A percentile compares a stretch with the other conserved stretches of the same genome.
These are phyloP conservation scores for Zeus faber DNA, from an alignment of 2,113 vertebrate species.

Conservation along the genomic window DNA sequence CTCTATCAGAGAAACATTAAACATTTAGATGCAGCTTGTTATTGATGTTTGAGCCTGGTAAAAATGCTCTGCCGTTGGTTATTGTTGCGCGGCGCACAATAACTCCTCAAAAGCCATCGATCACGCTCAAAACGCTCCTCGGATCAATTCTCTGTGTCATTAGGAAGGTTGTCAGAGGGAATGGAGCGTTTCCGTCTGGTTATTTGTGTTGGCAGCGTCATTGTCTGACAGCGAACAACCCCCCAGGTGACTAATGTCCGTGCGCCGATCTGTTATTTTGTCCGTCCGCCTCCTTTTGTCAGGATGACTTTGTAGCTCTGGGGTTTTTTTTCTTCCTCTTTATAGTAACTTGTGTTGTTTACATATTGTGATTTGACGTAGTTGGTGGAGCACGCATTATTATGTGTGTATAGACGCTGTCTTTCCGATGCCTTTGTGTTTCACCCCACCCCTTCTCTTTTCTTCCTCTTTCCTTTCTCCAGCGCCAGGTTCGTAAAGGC, in stretches of 20 bases:
- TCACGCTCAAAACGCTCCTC: slow-evolving; percentile 5
- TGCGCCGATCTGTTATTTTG: slow-evolving; percentile 23
- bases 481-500: slow-evolving; percentile 2
- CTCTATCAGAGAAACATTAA: slow-evolving; percentile 15
- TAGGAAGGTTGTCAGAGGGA: slow-evolving; percentile 6
- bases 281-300: slow-evolving; percentile 1
- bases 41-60: background rate
- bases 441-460: background rate
- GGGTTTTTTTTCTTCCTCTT: slow-evolving; percentile 10
- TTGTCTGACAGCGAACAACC: slow-evolving; percentile 1
- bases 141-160: slow-evolving; percentile 3
- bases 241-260: slow-evolving; percentile 15
- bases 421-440: slow-evolving; percentile 14
- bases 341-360: too few species aligned
- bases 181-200: background rate
- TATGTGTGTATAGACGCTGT: too few species aligned
- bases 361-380: too few species aligned
- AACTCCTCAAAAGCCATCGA: too few species aligned
- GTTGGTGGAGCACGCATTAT: too few species aligned
- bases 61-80: background rate
- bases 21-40: slow-evolving; percentile 15
- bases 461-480: background rate
- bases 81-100: background rate
- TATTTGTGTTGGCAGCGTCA: slow-evolving; percentile 24
- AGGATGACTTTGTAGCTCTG: background rate